Evolutionary conservation across 2,797 vertebrate species (phyloP).

Genomic region (Macrochelys suwanniensis): DNA sequence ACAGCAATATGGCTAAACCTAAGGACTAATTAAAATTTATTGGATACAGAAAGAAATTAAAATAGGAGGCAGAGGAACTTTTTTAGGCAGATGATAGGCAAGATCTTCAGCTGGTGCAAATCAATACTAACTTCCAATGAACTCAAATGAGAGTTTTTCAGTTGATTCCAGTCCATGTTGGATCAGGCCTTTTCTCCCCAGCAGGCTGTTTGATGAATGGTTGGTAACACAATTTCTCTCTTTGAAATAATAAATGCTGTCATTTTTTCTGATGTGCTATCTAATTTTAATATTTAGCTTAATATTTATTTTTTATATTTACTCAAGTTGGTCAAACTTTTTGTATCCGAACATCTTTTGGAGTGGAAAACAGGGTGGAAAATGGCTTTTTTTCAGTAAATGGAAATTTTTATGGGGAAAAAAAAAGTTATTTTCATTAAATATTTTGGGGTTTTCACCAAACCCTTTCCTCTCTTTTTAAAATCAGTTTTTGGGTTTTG

Average conservation of each 20-base stretch:
- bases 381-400: not conserved
- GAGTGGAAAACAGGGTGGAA: not conserved
- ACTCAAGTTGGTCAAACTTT: not conserved
- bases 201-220: not conserved
- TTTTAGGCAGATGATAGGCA: accelerated
- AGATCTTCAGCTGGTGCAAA: not conserved
- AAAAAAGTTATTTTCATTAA: not conserved
- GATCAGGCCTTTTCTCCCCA: not conserved
- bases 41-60: not conserved
- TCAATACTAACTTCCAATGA: not conserved
- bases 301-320: not conserved
- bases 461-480: not conserved
- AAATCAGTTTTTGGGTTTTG: not conserved
- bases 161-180: not conserved
- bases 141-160: not conserved
- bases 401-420: not conserved
- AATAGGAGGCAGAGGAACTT: accelerated
- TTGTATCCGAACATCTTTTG: not conserved
- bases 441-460: not conserved
- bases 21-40: not conserved
- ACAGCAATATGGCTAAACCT: not conserved
- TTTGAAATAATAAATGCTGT: not conserved
- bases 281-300: not conserved
- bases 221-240: not conserved
- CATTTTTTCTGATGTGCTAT: not conserved